Evolutionary conservation across 2,113 vertebrate species (phyloP), one percentile per base, ranked within the genome.

Genomic region (Microcebus jonahi): DNA sequence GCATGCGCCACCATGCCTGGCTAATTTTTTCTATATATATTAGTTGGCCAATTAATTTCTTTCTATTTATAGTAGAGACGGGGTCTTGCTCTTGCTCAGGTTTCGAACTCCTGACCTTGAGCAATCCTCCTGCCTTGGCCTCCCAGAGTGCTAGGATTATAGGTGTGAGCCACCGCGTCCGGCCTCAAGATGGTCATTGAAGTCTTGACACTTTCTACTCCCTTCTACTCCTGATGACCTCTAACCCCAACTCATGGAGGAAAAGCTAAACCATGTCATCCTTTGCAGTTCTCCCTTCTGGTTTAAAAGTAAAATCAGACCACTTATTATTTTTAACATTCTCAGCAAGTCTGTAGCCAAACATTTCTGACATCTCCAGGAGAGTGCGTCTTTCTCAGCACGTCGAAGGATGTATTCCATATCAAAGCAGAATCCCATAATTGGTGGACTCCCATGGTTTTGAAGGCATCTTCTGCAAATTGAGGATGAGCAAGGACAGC

Each of bases 221-320:
- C 34, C 61, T 88, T 79, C 36, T 53, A 45, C 11, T 48, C 34
- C 59, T 71, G 31, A n/a, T 59, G 15, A 91, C 55, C 29, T 80
- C 81, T 94, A 67, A 71, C 36, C 59, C 42, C 15, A 88, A 39
- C 13, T 73, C 42, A 59, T 11, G 59, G 23, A 79, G 65, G 53
- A 94, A 67, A 87, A 94, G 34, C 42, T 21, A 48, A 50, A 27
- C 77, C 14, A 10, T 87, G 12, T 76, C 45, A 50, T 45, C 39
- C 53, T 80, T 95, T 91, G 34, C 34, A 31, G 0, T 90, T 81
- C 18, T 95, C 50, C 59, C 73, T 63, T 93, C 70, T 96, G 84
- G 39, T 93, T 86, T 94, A 77, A 84, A 96, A 57, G 48, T 73
- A 81, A 91, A 79, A 53, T 91, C 84, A 93, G 70, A 90, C 48